Evolutionary conservation across 2,113 vertebrate genomes (phyloP).

Genomic region (Paracanthobrama guichenoti): DNA sequence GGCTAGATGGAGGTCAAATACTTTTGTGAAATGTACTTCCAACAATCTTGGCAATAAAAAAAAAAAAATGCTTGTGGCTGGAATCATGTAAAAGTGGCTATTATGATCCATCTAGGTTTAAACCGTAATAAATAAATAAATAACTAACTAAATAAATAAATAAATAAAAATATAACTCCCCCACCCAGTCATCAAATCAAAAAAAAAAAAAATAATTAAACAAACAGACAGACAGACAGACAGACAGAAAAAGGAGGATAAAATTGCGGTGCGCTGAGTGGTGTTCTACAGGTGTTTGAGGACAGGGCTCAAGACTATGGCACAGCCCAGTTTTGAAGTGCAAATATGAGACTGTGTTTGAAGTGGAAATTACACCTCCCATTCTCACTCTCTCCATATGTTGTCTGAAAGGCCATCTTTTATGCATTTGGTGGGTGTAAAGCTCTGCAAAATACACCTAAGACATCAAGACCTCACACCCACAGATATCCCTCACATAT

Average conservation of each 20-base stretch:
- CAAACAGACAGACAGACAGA: too few relatives aligned
- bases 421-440: constrained; percentile 19
- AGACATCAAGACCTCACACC: not conserved
- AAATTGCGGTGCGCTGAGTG: not conserved
- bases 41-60: not conserved
- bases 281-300: not conserved
- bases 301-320: not conserved
- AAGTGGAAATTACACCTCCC: constrained; percentile 34
- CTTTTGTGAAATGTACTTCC: not conserved
- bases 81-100: not conserved
- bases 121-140: too few relatives aligned
- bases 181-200: too few relatives aligned
- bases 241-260: not conserved
- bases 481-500: not conserved
- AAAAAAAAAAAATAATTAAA: too few relatives aligned
- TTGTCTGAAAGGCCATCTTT: constrained; percentile 3
- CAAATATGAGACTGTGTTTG: constrained; percentile 35
- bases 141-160: too few relatives aligned
- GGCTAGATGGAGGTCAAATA: not conserved
- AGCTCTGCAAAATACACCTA: not conserved
- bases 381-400: constrained; percentile 15
- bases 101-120: too few relatives aligned
- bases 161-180: too few relatives aligned
- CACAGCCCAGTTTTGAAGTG: constrained; percentile 30
- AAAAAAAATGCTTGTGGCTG: not conserved